A percentile compares a stretch with the other conserved stretches of the same genome.
phyloP scores from a whole-genome alignment of 2,113 vertebrate genomes.

The Orycteropus afer region DNA sequence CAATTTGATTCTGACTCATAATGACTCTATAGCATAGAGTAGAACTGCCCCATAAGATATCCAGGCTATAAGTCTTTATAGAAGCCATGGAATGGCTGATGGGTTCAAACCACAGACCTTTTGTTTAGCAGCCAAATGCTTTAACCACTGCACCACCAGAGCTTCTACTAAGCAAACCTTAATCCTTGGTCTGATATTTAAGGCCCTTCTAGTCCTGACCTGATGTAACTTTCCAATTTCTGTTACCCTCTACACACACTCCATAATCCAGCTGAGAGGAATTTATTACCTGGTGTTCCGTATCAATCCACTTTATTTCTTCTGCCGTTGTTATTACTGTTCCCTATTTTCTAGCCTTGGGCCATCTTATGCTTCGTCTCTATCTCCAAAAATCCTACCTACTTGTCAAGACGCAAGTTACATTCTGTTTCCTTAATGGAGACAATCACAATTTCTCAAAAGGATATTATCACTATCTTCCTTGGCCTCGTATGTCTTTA shows the following conservation, averaged over 20 bases:
- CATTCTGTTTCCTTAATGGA: neutral
- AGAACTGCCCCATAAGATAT: too few relatives aligned
- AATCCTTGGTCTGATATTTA: neutral
- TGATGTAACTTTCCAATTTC: neutral
- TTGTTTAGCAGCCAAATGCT: too few relatives aligned
- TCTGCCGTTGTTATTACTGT: neutral
- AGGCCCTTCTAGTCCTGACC: neutral
- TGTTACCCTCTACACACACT: rapidly evolving
- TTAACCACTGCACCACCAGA: too few relatives aligned
- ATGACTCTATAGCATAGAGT: too few relatives aligned
- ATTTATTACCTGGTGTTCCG: neutral
- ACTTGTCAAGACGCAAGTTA: neutral
- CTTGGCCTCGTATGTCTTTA: neutral
- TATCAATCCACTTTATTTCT: neutral
- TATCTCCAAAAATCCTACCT: neutral
- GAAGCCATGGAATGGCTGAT: too few relatives aligned
- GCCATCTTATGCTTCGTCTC: neutral
- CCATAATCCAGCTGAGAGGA: neutral
- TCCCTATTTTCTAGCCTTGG: neutral
- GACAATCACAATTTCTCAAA: neutral
- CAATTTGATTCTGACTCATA: too few relatives aligned
- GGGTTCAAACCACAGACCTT: too few relatives aligned
- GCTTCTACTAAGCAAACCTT: neutral
- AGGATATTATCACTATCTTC: neutral
- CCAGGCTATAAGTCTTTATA: too few relatives aligned